Evolutionary conservation across 1,140 invertebrate species (phyloP), one percentile per base, ranked within the genome.

Genomic region (Charaxes varanes): DNA sequence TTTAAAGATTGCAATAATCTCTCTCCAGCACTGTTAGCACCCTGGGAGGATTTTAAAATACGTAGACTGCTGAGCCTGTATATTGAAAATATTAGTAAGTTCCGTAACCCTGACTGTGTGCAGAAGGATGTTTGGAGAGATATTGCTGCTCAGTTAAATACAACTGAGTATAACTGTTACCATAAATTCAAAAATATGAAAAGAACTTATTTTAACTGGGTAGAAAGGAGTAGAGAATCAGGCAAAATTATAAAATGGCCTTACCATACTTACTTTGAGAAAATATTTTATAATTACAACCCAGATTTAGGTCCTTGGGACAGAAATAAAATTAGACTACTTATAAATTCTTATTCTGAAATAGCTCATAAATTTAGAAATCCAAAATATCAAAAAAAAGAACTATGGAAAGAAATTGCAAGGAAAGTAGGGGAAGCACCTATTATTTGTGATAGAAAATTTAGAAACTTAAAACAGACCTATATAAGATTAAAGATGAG

Each of bases 151-250:
- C 55, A 66, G 34, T 43, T 83, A 15, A 59, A 64, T 12, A 78
- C 72, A 23, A 76, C 70, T 13, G 70, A 72, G 22, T 76, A 79
- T 36, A 80, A 72, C 34, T 83, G 76, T 35, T 83, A 83, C 42
- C 72, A 83, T 36, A 83, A 83, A 27, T 83, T 78, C 19, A 79
- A 74, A 51, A 79, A 76, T 41, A 53, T 80, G 30, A 83, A 80
- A 56, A 76, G 74, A 51, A 67, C 72, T n/a, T 80, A 83, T 44
- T 73, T 77, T n/a, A 74, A 71, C 21, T 78, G 59, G 59, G 21
- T 77, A 8, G 64, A 79, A 19, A 62, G 58, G 28, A 74, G 52
- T 31, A 32, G 52, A 31, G 64, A 65, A 24, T 58, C 60, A 18
- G 70, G 68, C 0, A 77, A 69, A 38, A 24, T 61, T 35, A 62